Base-by-base conservation (phyloP, 2,888 invertebrate genomes). In the Philereme vetulata region DNA sequence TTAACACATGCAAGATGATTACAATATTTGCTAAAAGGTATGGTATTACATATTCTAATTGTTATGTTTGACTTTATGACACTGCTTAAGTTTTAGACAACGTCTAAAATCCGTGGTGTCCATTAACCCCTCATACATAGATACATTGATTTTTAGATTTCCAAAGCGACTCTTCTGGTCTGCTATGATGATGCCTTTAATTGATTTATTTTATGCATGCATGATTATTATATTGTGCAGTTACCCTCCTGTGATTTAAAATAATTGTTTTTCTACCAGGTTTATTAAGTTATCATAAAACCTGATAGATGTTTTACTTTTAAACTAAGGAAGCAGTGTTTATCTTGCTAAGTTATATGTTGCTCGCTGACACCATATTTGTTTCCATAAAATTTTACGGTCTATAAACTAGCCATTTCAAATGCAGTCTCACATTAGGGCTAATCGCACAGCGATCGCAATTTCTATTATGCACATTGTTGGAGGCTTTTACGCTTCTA, bases 401-500 rank as follows among this genome's bases (percentile, higher is more conserved):
- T 72, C 74, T 73, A 72, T 67, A 72, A 71, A 71, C 61, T 44
- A 54, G 49, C 62, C 65, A 60, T 71, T 64, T 49, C 59, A 61
- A 61, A 60, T 51, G 46, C 62, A 43, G 62, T 65, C 64, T 59
- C 68, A 67, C 72, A 76, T 74, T 74, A 74, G 69, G 65, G 61
- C 58, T 72, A 72, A 77, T 74, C 72, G 64, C 48, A 59, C 60
- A 56, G 58, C 59, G 60, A 72, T 74, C 72, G 61, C 66, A 64
- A 61, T 70, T 70, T 70, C 71, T 66, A 69, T 77, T 74, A 75
- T 62, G 55, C 43, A 34, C 57, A 60, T 63, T 70, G 68, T 70
- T 59, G 50, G 52, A 47, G 53, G 49, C 60, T 60, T 60, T 51
- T 55, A 49, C 53, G 54, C 56, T 42, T 48, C 46, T 47, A 61